These are phyloP conservation scores for Pristionchus fissidentatus DNA, from an alignment of 2,888 invertebrate genomes.

Conservation along the genomic window DNA sequence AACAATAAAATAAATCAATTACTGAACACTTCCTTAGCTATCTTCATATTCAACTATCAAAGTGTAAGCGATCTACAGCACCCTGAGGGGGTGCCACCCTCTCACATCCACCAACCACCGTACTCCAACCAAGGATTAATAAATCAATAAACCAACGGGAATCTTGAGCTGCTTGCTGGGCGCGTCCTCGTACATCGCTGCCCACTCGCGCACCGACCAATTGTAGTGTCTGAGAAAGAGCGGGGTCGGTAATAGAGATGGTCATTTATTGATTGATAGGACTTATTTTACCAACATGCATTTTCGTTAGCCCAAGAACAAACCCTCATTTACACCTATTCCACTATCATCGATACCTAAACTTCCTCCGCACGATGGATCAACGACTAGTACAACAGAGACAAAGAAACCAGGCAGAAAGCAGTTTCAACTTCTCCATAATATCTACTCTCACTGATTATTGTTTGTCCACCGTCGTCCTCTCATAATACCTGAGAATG, in stretches of 20 bases:
- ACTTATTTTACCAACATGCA: background rate
- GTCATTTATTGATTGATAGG: background rate
- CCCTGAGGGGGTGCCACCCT: no score
- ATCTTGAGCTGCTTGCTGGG: slow-evolving; percentile 92
- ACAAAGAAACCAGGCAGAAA: background rate
- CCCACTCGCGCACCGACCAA: slow-evolving; percentile 88
- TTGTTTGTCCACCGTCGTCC: background rate
- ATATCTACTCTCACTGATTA: background rate
- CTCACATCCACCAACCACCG: no score
- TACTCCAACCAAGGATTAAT: background rate
- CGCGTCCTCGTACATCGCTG: slow-evolving; percentile 86
- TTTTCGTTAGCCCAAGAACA: background rate
- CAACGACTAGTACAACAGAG: no score
- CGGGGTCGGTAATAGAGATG: no score
- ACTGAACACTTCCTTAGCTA: background rate
- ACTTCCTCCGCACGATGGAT: no score
- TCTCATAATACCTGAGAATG: slow-evolving; percentile 80
- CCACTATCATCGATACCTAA: no score
- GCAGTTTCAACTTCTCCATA: background rate
- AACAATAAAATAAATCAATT: background rate
- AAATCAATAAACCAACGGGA: slow-evolving; percentile 82
- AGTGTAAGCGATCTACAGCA: no score
- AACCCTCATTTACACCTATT: background rate
- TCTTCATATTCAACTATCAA: background rate
- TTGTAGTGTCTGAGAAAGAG: slow-evolving; percentile 87